Evolutionary conservation across 1,140 invertebrate genomes (phyloP), one percentile per base, ranked within the genome.

Genomic region (Myzus persicae): DNA sequence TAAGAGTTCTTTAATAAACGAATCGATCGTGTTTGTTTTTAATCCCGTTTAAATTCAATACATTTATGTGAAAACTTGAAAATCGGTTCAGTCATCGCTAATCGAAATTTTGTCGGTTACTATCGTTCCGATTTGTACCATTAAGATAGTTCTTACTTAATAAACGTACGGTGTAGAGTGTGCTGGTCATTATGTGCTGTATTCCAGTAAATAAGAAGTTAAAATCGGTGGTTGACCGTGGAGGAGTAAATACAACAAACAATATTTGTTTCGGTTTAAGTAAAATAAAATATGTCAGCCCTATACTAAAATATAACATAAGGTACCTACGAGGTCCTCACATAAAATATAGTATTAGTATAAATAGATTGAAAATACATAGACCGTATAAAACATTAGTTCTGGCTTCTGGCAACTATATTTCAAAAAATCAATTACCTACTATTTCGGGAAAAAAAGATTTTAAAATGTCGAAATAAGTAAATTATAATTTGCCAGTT

Each of bases 371-470:
- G 24, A 59, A 90, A 90, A 38, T 90, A 38, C 54, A 18, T 26
- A 36, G 46, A 89, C 87, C 87, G 22, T 48, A 9, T 89, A 89
- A 89, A 90, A 90, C 38, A 90, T 90, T 90, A 90, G 89, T 90
- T 90, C 46, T 90, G 89, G 48, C 22, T 90, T 90, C 46, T 90
- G 89, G 48, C 22, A 38, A 90, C 38, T 42, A 38, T 67, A n/a
- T 91, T 76, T 91, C 40, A 81, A 81, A 91, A 76, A 76, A 91
- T 38, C 46, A 38, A 89, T 89, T 54, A 54, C 26, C 38, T 40
- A 54, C 26, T 40, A 40, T 89, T 89, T 26, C 46, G 42, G 5
- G 36, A 54, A 89, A 54, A 89, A 89, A 89, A 89, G 24, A 54
- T 89, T 54, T 85, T 18, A 38, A 89, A 89, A 26, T 89, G 48